Evolutionary conservation across 2,113 vertebrate species (phyloP).

Genomic region (Marmota flaviventris): DNA sequence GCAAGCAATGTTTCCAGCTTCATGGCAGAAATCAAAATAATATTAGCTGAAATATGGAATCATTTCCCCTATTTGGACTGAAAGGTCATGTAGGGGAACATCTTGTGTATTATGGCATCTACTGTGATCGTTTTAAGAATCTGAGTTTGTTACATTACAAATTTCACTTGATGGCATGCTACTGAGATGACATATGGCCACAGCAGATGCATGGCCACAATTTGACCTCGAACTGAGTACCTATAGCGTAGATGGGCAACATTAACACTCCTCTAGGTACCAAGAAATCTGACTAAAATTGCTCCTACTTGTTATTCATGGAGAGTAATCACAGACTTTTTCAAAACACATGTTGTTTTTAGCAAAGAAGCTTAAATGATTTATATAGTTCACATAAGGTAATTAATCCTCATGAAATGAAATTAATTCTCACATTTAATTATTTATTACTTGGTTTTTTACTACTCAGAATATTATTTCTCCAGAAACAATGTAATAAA

Average conservation of each 20-base stretch:
- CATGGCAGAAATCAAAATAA: constrained; percentile 28
- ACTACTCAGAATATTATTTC: neutral
- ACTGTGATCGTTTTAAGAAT: constrained; percentile 46
- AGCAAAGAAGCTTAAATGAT: constrained; percentile 47
- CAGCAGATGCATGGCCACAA: constrained; percentile 54
- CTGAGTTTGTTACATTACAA: constrained; percentile 38
- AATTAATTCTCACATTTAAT: constrained; percentile 60
- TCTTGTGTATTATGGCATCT: neutral
- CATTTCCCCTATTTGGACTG: neutral
- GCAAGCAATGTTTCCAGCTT: neutral
- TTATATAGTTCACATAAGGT: constrained; percentile 4
- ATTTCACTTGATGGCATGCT: constrained; percentile 48
- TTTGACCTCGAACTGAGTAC: constrained; percentile 55
- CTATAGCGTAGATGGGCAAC: neutral
- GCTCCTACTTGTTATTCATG: constrained; percentile 35
- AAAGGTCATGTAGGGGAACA: neutral
- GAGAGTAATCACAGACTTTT: neutral
- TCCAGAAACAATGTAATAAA: constrained; percentile 31
- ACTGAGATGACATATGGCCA: constrained; percentile 62
- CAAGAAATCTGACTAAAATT: constrained; percentile 46
- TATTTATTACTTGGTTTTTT: constrained; percentile 15
- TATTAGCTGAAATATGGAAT: constrained; percentile 31
- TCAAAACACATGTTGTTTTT: constrained; percentile 43
- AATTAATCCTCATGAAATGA: constrained; percentile 57
- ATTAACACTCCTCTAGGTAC: neutral